phyloP scores from a whole-genome alignment of 2,888 invertebrate genomes.

The Tachina grossa region DNA sequence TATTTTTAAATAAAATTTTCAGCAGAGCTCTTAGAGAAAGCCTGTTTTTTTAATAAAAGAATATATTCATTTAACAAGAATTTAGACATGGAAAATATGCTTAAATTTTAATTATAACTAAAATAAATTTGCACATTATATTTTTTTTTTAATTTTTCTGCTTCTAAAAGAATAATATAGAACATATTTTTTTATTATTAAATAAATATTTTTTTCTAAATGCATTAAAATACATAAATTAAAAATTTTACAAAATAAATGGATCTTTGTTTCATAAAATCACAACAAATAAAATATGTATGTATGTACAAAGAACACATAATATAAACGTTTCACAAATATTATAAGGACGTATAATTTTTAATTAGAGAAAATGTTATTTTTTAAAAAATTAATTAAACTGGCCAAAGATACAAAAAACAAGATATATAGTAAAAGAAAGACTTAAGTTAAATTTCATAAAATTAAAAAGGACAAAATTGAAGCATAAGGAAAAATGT shows the following conservation, averaged over 20 bases:
- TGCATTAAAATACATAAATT: conserved; percentile 41
- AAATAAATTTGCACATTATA: background rate
- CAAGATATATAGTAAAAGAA: background rate
- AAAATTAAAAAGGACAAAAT: background rate
- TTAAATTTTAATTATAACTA: too few species aligned
- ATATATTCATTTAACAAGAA: too few species aligned
- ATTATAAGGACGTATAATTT: background rate
- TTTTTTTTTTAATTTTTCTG: background rate
- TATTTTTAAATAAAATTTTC: too few species aligned
- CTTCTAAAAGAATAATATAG: conserved; percentile 12
- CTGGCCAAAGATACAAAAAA: background rate
- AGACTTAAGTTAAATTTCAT: background rate
- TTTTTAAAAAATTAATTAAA: background rate
- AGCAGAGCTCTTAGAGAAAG: too few species aligned
- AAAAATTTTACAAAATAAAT: background rate
- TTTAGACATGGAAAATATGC: too few species aligned
- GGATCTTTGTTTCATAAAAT: background rate
- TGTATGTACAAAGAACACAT: conserved; percentile 6
- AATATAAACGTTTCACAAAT: background rate
- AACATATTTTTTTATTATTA: conserved; percentile 15
- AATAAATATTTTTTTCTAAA: conserved; percentile 41
- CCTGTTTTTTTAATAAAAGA: too few species aligned
- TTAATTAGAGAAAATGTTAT: background rate
- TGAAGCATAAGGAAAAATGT: background rate
- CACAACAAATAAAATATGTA: conserved; percentile 5